Conservation (phyloP, 2,797 vertebrate species). For the Myripristis murdjan region DNA sequence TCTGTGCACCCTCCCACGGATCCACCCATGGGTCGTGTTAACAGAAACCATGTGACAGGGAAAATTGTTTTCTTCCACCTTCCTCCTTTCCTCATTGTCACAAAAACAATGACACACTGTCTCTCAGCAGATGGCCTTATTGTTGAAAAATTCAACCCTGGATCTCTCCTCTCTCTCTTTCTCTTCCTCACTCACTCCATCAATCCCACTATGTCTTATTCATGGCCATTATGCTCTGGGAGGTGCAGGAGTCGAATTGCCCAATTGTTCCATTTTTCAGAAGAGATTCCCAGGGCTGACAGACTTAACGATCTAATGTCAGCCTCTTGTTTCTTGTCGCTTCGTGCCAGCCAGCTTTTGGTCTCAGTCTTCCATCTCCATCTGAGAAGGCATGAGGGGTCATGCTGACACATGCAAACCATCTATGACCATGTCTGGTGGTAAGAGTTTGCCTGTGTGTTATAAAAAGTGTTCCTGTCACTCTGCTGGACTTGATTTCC, state of each 20-base stretch:
- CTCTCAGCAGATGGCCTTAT: conserved; percentile 33
- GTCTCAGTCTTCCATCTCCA: background rate
- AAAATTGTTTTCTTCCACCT: conserved; percentile 22
- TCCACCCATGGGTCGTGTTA: background rate
- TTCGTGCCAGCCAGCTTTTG: background rate
- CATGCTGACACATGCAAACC: background rate
- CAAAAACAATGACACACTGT: conserved; percentile 32
- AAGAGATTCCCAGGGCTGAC: conserved; percentile 1
- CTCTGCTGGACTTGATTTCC: background rate
- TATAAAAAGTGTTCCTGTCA: background rate
- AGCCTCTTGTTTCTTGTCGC: conserved; percentile 4
- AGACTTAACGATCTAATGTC: background rate
- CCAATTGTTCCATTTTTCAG: conserved; percentile 22
- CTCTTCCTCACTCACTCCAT: conserved; percentile 7
- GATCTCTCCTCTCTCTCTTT: conserved; percentile 17
- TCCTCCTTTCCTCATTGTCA: conserved; percentile 12
- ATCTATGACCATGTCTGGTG: conserved; percentile 10
- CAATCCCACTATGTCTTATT: conserved; percentile 41
- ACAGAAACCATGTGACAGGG: conserved; percentile 16
- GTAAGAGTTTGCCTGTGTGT: background rate
- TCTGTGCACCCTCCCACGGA: background rate
- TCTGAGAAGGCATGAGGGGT: conserved; percentile 5
- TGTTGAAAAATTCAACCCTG: conserved; percentile 18
- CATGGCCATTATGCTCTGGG: conserved; percentile 34
- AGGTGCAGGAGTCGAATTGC: conserved; percentile 33